Conservation (phyloP, 2,797 vertebrate genomes). For the Pyrocephalus nanus region DNA sequence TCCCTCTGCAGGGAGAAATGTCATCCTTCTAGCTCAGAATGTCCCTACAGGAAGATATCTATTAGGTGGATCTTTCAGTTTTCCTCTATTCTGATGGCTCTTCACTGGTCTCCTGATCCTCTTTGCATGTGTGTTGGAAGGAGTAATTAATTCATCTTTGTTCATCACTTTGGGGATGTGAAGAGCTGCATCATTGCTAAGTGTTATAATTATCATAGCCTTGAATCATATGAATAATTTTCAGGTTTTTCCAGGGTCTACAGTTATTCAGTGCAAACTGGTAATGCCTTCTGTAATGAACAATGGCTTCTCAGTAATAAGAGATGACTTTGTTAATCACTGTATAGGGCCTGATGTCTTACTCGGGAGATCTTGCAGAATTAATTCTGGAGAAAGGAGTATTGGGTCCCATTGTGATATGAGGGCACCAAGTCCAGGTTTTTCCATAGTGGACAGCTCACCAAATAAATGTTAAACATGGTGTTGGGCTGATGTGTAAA, state of each 20-base stretch:
- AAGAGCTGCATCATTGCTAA: background rate
- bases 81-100: background rate
- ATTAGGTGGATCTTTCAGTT: background rate
- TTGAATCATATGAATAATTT: constrained; percentile 23
- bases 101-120: background rate
- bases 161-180: background rate
- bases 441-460: background rate
- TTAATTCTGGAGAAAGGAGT: background rate
- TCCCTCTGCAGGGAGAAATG: background rate
- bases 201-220: background rate
- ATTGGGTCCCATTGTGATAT: fast-evolving
- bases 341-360: background rate
- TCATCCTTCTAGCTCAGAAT: background rate
- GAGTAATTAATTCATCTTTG: background rate
- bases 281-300: background rate
- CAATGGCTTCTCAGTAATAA: background rate
- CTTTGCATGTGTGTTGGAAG: background rate
- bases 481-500: constrained; percentile 44
- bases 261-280: constrained; percentile 33
- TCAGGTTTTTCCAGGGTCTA: constrained; percentile 6
- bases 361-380: background rate
- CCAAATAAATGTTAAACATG: constrained; percentile 44
- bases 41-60: background rate
- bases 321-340: background rate
- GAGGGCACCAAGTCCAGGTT: background rate